Conservation (phyloP, 2,797 vertebrate species). For the Cuniculus paca region DNA sequence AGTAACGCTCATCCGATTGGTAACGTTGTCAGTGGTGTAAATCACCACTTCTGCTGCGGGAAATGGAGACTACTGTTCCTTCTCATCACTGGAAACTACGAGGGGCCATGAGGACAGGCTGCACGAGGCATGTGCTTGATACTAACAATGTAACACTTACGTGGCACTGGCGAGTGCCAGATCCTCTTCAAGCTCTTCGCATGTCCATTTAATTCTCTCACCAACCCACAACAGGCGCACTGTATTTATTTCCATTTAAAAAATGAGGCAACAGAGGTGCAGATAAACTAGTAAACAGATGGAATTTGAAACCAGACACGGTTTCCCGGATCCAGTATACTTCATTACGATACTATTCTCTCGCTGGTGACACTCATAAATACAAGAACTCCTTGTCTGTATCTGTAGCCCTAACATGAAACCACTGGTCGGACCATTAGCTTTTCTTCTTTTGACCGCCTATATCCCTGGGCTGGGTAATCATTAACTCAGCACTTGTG, state of each 20-base stretch:
- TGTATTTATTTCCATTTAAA: not conserved
- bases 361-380: not conserved
- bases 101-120: not conserved
- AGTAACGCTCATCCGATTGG: not conserved
- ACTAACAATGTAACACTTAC: not conserved
- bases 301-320: not conserved
- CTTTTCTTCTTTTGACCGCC: constrained; percentile 17
- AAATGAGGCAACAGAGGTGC: not conserved
- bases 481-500: constrained; percentile 65
- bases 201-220: constrained; percentile 51
- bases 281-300: not conserved
- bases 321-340: not conserved
- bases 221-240: not conserved
- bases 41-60: not conserved
- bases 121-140: not conserved
- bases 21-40: not conserved
- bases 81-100: not conserved
- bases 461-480: constrained; percentile 32
- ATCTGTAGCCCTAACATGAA: not conserved
- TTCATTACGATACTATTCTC: not conserved
- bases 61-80: constrained; percentile 7
- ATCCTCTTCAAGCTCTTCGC: not conserved
- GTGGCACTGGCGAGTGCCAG: not conserved
- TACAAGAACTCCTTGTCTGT: not conserved
- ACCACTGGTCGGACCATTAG: constrained; percentile 2